Evolutionary conservation across 2,888 invertebrate genomes (phyloP), one percentile per base, ranked within the genome.

Genomic region (Tillus elongatus): DNA sequence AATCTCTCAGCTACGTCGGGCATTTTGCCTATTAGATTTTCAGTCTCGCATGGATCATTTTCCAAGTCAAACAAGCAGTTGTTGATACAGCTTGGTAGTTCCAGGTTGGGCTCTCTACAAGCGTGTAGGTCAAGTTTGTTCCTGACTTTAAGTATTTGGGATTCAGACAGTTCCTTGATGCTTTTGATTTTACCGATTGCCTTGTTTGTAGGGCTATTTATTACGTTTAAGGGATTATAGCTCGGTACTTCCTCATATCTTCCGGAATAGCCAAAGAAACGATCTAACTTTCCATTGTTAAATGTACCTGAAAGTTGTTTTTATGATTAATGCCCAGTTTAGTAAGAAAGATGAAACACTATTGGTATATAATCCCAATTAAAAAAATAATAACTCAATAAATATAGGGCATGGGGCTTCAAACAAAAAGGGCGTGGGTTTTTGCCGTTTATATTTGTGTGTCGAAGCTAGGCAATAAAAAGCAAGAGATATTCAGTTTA

Each of bases 41-140:
- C 49, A 3, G 57, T 59, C 44, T 63, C 63, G 36, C 61, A 62
- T 3, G 61, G 63, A 45, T 63, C 63, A 4, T 46, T 37, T 6
- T 42, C 26, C 2, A 63, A 40, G 37, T 63, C 58, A 37, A 61
- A 63, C 10, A 63, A 44, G 33, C 60, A 61, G 14, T 49, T 47
- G 12, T 43, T 38, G 8, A 36, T 35, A 14, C 53, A 52, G 13
- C 38, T 36, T n/a, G n/a, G 24, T 8, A n/a, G 6, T n/a, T 6
- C n/a, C 24, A 8, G 24, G n/a, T 19, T 19, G 6, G 6, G 6
- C 24, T 19, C n/a, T n/a, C 24, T 19, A 6, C 24, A 36, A 42
- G 11, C 43, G 13, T 10, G 39, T 35, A 39, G 4, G 35, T 15
- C 13, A 37, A 3, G 30, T 33, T 15, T 11, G 12, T 11, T 3